These are phyloP conservation scores for Pilophorus perplexus DNA, from an alignment of 2,888 invertebrate genomes.

Conservation along the genomic window DNA sequence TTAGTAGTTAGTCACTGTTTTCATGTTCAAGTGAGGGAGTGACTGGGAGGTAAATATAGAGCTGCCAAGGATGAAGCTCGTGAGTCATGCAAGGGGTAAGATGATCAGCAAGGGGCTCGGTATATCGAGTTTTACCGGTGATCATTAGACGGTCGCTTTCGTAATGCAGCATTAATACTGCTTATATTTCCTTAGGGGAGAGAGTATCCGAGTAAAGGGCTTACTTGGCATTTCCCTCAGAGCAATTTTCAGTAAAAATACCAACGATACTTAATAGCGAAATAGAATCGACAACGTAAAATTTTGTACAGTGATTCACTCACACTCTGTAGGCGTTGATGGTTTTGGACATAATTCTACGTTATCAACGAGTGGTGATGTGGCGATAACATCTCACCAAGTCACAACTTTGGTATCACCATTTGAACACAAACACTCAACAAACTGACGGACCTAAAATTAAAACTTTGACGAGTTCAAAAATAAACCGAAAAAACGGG, in stretches of 20 bases:
- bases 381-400: constrained; percentile 29
- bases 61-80: constrained; percentile 7
- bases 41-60: constrained; percentile 16
- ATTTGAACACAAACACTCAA: constrained; percentile 16
- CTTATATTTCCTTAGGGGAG: too few relatives aligned
- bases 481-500: background rate
- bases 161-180: too few relatives aligned
- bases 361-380: constrained; percentile 21
- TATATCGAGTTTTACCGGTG: too few relatives aligned
- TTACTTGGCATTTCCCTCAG: too few relatives aligned
- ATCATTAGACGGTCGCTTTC: too few relatives aligned
- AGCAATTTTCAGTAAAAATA: too few relatives aligned
- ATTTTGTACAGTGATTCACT: constrained; percentile 58
- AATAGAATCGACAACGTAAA: too few relatives aligned
- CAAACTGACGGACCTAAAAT: background rate
- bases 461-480: background rate
- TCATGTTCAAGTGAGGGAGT: too few relatives aligned
- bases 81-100: constrained; percentile 17
- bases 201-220: too few relatives aligned
- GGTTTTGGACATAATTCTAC: constrained; percentile 70
- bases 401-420: constrained; percentile 2
- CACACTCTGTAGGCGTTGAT: constrained; percentile 87
- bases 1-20: too few relatives aligned
- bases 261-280: too few relatives aligned
- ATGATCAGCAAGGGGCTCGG: constrained; percentile 15